phyloP scores from a whole-genome alignment of 2,888 invertebrate species.

The Eumacrocentrus americanus region DNA sequence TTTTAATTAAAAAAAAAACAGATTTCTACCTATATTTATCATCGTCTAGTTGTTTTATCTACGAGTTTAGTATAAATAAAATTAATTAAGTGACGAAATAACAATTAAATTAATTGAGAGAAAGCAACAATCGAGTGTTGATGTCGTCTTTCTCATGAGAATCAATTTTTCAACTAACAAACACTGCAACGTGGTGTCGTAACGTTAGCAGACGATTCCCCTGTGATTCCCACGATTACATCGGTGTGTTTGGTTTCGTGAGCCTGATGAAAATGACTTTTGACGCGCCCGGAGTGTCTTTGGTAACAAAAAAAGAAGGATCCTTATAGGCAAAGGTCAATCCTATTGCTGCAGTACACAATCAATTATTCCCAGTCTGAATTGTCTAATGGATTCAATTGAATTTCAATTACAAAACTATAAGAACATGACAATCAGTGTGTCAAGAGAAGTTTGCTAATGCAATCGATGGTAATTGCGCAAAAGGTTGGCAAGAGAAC shows the following conservation, averaged over 20 bases:
- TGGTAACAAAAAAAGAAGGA: not conserved
- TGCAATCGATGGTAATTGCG: too few relatives aligned
- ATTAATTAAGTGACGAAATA: not conserved
- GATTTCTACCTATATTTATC: too few relatives aligned
- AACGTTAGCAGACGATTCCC: not conserved
- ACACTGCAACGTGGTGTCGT: not conserved
- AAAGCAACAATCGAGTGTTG: not conserved
- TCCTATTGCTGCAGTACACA: not conserved
- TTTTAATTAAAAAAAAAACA: not conserved
- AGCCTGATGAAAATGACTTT: constrained; percentile 6
- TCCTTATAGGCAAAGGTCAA: constrained; percentile 1
- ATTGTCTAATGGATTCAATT: too few relatives aligned
- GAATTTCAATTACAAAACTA: too few relatives aligned
- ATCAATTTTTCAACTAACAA: constrained; percentile 14
- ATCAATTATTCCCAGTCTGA: not conserved
- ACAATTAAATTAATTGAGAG: not conserved
- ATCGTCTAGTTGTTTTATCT: not conserved
- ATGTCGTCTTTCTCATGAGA: not conserved
- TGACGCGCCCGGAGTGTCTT: not conserved
- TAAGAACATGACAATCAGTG: not conserved
- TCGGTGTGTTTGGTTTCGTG: constrained; percentile 5
- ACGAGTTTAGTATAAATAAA: not conserved
- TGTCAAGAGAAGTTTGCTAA: constrained; percentile 1
- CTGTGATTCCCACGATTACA: constrained; percentile 15
- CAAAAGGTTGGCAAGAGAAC: not conserved